Evolutionary conservation across 2,113 vertebrate genomes (phyloP).

Genomic region (Sceloporus tristichus): DNA sequence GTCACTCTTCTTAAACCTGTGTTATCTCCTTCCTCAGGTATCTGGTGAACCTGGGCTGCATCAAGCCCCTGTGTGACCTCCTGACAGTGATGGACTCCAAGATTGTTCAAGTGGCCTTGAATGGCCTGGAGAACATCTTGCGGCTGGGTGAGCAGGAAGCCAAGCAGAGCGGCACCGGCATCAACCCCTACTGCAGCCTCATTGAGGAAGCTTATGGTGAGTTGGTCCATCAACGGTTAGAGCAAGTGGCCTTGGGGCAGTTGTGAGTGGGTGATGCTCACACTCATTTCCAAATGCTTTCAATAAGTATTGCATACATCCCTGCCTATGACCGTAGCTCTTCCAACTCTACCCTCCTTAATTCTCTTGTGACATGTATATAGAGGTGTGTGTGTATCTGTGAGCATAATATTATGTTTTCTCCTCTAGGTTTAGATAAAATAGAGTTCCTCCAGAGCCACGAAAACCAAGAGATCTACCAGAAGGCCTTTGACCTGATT

Average conservation of each 20-base stretch:
- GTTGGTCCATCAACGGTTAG: neutral
- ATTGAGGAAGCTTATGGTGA: slow-evolving; percentile 96
- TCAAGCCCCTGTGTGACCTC: slow-evolving; percentile 95
- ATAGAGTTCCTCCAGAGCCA: slow-evolving; percentile 99
- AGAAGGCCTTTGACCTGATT: slow-evolving; percentile 97
- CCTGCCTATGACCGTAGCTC: too few species aligned
- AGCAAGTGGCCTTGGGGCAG: neutral
- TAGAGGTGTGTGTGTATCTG: too few species aligned
- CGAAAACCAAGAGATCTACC: slow-evolving; percentile 99
- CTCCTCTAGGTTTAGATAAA: slow-evolving; percentile 90
- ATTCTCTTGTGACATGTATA: too few species aligned
- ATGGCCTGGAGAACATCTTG: slow-evolving; percentile 95
- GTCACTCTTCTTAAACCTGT: neutral
- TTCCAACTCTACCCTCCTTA: too few species aligned
- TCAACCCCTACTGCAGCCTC: slow-evolving; percentile 96
- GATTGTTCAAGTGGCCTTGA: slow-evolving; percentile 96
- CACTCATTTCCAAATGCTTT: neutral
- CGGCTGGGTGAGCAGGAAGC: slow-evolving; percentile 95
- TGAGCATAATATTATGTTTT: neutral
- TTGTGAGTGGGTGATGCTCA: neutral
- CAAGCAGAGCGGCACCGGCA: slow-evolving; percentile 88
- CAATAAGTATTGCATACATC: neutral
- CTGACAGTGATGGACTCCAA: slow-evolving; percentile 98
- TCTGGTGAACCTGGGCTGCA: slow-evolving; percentile 94
- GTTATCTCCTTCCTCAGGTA: slow-evolving; percentile 79